Base-by-base conservation (phyloP, 2,113 vertebrate genomes). In the Embiotoca jacksoni region DNA sequence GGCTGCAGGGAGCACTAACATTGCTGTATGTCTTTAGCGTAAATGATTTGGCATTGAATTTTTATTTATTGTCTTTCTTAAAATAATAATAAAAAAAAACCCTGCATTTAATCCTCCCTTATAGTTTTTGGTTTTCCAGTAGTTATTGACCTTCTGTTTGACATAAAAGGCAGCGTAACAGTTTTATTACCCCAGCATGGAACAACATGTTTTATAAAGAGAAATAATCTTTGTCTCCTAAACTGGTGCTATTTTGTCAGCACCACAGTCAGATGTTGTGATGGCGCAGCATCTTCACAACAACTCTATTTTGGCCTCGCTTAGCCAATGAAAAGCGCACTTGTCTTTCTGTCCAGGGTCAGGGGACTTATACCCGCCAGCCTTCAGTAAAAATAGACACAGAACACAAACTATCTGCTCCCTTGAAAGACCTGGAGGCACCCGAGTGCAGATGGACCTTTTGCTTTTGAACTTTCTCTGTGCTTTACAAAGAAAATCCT, bases 201-300 rank as follows among this genome's bases (percentile, higher is more conserved):
- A 71, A 62, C 56, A 66, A 49, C 37, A 30, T 69, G 37, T 73
- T 64, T 35, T 54, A 36, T 65, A 82, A 69, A 80, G 57, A 65
- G 60, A 65, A 80, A 47, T 70, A 33, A 65, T 80, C 37, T 81
- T 65, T 71, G 36, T 69, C 16, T 14, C 16, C 31, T 36, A 30
- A 75, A 77, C 32, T 62, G 55, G 33, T 80, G 33, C 16, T 57
- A 16, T 77, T 82, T 76, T 87, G 67, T 88, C 76, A 87, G 67
- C 75, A 86, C 78, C 39, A 46, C 33, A 89, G 88, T 92, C 91
- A 90, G 87, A 89, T 92, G 91, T 58, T 80, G 39, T 78, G 77
- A 76, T 89, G 84, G 69, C 32, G 32, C 44, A 84, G 71, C 55
- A 70, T 83, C 81, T 75, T 84, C 79, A 79, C 52, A 88, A 88